Conservation (phyloP, 2,888 invertebrate species). For the Heteropelma amictum region DNA sequence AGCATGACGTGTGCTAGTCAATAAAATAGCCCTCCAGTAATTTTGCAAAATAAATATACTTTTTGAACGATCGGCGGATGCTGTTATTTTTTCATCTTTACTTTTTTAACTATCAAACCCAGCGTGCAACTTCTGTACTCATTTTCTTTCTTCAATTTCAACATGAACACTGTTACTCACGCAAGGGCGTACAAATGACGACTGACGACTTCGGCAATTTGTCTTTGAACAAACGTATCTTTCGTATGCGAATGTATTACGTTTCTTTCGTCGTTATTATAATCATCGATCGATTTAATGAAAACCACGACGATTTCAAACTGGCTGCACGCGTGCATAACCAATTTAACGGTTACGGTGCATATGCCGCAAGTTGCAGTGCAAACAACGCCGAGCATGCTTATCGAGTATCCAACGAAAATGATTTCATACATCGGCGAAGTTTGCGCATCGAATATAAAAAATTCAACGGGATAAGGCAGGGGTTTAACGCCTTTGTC, state of each 20-base stretch:
- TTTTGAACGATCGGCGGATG: no score
- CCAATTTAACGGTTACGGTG: conserved; percentile 44
- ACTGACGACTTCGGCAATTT: conserved; percentile 3
- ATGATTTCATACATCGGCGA: conserved; percentile 38
- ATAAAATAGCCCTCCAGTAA: no score
- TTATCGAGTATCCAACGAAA: conserved; percentile 20
- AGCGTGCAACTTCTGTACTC: background rate
- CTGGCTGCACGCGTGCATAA: conserved; percentile 52
- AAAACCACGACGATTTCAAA: conserved; percentile 32
- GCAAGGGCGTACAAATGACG: conserved; percentile 21
- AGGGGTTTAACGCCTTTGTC: background rate
- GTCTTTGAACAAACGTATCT: background rate
- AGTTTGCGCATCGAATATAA: conserved; percentile 3
- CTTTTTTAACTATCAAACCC: no score
- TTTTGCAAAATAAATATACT: no score
- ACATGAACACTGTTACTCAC: conserved; percentile 5
- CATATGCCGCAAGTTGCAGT: conserved; percentile 29
- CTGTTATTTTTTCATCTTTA: no score
- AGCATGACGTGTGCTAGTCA: no score
- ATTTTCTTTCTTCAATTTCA: no score
- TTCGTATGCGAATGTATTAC: no score
- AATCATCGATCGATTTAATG: background rate
- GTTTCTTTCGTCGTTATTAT: background rate
- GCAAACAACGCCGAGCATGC: conserved; percentile 6
- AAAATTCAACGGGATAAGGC: conserved; percentile 25